Evolutionary conservation across 2,797 vertebrate species (phyloP).

Genomic region (Sebastes minor): DNA sequence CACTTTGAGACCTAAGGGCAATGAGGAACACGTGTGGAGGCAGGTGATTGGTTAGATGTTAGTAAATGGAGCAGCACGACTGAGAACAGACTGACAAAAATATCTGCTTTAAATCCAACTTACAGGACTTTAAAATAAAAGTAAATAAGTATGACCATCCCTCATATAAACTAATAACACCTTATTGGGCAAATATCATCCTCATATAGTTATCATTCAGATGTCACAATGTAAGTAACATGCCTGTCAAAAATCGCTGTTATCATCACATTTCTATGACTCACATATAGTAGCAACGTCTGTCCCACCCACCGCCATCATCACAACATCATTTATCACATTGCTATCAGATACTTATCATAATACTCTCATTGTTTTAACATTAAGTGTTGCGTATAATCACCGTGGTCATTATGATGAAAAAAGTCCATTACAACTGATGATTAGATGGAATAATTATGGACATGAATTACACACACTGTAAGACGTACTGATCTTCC

Average conservation of each 20-base stretch:
- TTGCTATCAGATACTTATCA: neutral
- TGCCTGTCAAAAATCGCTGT: neutral
- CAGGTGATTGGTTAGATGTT: neutral
- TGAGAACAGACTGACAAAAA: neutral
- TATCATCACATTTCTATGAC: neutral
- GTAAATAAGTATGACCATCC: too few relatives aligned
- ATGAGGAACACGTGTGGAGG: neutral
- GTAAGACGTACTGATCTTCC: neutral
- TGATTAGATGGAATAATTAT: neutral
- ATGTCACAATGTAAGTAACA: neutral
- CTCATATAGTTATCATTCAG: neutral
- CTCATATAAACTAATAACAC: neutral
- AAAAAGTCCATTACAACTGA: neutral
- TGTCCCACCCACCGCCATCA: neutral
- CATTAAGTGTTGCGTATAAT: neutral
- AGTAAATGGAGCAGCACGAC: neutral
- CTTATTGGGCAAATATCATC: neutral
- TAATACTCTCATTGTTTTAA: neutral
- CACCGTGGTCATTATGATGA: neutral
- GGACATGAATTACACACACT: neutral
- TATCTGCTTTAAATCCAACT: neutral
- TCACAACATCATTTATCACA: neutral
- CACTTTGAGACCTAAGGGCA: neutral
- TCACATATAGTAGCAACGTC: neutral
- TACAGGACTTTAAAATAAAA: neutral